A percentile compares a stretch with the other conserved stretches of the same genome.
phyloP scores from a whole-genome alignment of 1,140 invertebrate genomes.

The Cotesia typhae region DNA sequence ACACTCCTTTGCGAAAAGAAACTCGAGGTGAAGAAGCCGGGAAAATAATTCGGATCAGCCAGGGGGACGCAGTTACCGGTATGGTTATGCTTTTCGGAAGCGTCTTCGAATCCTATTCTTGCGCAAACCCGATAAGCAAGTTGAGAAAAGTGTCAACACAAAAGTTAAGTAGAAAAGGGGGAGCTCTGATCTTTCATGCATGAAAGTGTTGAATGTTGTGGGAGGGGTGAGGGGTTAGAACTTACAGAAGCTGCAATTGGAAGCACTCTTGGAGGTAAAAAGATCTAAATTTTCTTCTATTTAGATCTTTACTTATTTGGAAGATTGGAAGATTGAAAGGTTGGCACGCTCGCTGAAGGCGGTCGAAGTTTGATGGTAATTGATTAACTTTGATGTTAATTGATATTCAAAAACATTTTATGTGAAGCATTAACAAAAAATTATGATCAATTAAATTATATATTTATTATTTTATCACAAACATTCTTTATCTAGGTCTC shows the following conservation, averaged over 20 bases:
- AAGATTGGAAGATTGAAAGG: too few species aligned
- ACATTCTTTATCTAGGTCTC: too few species aligned
- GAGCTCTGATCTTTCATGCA: background rate
- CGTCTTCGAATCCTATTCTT: constrained; percentile 65
- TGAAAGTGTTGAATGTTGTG: background rate
- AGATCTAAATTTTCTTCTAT: too few species aligned
- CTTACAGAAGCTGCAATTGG: background rate
- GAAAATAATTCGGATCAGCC: constrained; percentile 61
- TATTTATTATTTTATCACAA: too few species aligned
- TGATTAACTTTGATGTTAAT: too few species aligned
- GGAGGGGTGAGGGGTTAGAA: background rate
- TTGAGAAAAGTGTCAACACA: background rate
- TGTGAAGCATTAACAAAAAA: too few species aligned
- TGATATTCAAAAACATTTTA: too few species aligned
- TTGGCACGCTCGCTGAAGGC: too few species aligned
- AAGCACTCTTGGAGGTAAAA: too few species aligned
- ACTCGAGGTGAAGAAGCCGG: constrained; percentile 49
- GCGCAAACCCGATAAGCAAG: constrained; percentile 64
- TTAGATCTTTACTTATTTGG: too few species aligned
- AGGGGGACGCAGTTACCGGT: constrained; percentile 66
- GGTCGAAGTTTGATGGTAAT: too few species aligned
- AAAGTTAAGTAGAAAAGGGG: constrained; percentile 11
- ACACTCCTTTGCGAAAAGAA: constrained; percentile 21
- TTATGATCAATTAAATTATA: too few species aligned
- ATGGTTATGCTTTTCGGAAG: constrained; percentile 68